These are phyloP conservation scores for Falco naumanni DNA, from an alignment of 2,797 vertebrate species.

Conservation along the genomic window DNA sequence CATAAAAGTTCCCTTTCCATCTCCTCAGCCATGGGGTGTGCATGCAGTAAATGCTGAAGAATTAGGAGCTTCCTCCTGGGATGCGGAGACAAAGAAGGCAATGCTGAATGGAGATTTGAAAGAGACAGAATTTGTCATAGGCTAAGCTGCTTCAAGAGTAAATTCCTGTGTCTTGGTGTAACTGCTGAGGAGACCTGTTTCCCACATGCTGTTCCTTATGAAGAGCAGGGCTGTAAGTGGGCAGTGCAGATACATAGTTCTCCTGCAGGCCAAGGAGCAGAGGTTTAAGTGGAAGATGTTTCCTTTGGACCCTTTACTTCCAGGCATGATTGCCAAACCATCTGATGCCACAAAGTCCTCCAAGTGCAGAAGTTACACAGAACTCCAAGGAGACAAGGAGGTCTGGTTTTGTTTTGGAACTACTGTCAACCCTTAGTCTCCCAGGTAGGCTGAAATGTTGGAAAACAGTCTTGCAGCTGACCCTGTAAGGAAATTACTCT, in stretches of 20 bases:
- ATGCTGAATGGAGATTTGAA: background rate
- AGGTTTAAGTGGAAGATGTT: background rate
- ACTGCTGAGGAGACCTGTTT: background rate
- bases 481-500: background rate
- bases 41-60: background rate
- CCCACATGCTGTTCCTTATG: fast-evolving
- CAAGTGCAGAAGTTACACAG: background rate
- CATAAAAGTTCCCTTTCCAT: background rate
- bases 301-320: background rate
- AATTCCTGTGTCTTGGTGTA: background rate
- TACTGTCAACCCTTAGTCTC: background rate
- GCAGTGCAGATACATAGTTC: background rate
- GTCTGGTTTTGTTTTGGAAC: background rate
- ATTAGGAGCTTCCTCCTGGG: background rate
- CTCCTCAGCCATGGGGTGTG: background rate
- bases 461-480: background rate
- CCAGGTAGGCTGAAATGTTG: background rate
- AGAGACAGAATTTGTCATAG: background rate
- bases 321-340: background rate
- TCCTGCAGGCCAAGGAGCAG: background rate
- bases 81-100: background rate
- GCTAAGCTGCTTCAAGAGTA: background rate
- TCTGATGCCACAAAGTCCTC: background rate
- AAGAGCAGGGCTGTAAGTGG: background rate
- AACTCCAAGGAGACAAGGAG: background rate